Conservation (phyloP, 2,888 invertebrate genomes). For the Eupithecia pulchellata region DNA sequence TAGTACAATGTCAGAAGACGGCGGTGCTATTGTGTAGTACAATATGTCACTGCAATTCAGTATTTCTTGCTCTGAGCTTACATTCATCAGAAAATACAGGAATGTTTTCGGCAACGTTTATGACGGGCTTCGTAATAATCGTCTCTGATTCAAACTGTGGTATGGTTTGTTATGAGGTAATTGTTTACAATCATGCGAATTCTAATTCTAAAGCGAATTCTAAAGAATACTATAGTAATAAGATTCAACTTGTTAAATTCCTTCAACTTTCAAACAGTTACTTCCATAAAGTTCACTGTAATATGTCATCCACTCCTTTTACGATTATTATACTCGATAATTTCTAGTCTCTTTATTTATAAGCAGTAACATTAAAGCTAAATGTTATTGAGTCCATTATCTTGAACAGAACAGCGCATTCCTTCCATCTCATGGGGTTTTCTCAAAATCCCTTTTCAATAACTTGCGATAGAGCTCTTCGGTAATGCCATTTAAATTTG, state of each 20-base stretch:
- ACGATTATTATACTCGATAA: slow-evolving; percentile 15
- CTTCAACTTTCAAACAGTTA: neutral
- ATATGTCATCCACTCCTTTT: slow-evolving; percentile 6
- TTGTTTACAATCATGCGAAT: neutral
- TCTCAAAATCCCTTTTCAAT: slow-evolving; percentile 40
- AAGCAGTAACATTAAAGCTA: slow-evolving; percentile 34
- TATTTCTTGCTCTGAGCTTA: slow-evolving; percentile 15
- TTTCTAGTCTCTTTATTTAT: slow-evolving; percentile 26
- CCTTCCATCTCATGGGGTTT: slow-evolving; percentile 41
- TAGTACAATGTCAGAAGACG: slow-evolving; percentile 36
- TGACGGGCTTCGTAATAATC: neutral
- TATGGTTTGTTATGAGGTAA: neutral
- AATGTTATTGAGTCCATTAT: slow-evolving; percentile 38
- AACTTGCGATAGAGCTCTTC: slow-evolving; percentile 35
- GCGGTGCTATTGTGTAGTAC: slow-evolving; percentile 18
- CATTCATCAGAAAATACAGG: slow-evolving; percentile 20
- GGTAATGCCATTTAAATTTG: slow-evolving; percentile 37
- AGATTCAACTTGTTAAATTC: neutral
- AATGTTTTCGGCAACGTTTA: slow-evolving; percentile 17
- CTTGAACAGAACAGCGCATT: slow-evolving; percentile 34
- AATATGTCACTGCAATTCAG: slow-evolving; percentile 24
- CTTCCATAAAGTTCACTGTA: neutral
- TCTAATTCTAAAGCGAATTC: neutral
- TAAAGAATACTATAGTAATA: neutral
- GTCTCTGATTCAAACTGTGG: neutral